Percentiles rank a stretch among this genome's conserved stretches.
phyloP scores from a whole-genome alignment of 2,888 invertebrate genomes.

The Ennomos quercinarius region DNA sequence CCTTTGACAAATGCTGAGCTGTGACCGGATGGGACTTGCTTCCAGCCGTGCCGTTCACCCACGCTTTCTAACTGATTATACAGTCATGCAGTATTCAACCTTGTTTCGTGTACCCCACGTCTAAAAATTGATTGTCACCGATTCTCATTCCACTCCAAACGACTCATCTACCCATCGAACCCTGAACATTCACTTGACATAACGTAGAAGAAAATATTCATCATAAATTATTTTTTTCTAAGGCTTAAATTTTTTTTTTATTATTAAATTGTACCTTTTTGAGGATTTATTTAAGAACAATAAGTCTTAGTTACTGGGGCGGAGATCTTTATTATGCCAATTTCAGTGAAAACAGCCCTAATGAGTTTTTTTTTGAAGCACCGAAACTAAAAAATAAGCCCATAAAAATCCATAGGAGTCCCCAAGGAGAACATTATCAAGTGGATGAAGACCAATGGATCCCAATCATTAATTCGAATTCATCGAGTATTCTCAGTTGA shows the following conservation, averaged over 20 bases:
- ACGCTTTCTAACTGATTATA: background rate
- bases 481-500: conserved; percentile 13
- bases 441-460: background rate
- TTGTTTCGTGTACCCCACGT: background rate
- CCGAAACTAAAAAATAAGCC: too few species aligned
- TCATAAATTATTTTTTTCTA: conserved; percentile 2
- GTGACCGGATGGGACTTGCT: conserved; percentile 1
- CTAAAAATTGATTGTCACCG: background rate
- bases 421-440: too few species aligned
- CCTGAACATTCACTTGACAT: conserved; percentile 15
- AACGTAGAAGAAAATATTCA: conserved; percentile 11
- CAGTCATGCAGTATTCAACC: background rate
- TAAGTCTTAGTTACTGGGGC: too few species aligned
- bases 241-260: background rate
- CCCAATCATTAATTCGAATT: conserved; percentile 18
- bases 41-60: background rate
- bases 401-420: too few species aligned
- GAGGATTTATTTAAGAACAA: too few species aligned
- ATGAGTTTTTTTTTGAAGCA: too few species aligned
- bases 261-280: too few species aligned
- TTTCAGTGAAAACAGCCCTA: too few species aligned
- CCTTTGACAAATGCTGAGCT: conserved; percentile 1
- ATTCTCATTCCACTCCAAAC: conserved; percentile 3
- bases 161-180: conserved; percentile 5
- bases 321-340: too few species aligned